Evolutionary conservation across 2,888 invertebrate genomes (phyloP), one percentile per base, ranked within the genome.

Genomic region (Diaphora mendica): DNA sequence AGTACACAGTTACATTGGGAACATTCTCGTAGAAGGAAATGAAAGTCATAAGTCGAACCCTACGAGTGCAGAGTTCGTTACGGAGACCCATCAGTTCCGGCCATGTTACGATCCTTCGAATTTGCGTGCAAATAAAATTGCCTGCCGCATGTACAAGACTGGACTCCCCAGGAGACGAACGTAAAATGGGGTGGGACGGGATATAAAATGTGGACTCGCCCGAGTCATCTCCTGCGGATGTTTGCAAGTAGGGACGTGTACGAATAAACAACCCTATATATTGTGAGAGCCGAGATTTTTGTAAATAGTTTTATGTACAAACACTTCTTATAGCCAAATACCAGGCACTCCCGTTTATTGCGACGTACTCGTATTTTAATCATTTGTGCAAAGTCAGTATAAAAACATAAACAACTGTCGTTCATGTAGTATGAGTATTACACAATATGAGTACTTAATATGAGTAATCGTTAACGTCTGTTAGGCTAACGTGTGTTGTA

Each of bases 51-150:
- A 91, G 91, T 91, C 87, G 87, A 83, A 84, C 84, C 87, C 84
- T 86, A 86, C 80, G 78, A 83, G 84, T 84, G 82, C 83, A 81
- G 88, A 90, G 88, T 92, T 91, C 89, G 90, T 91, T 90, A 91
- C 91, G 75, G 82, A 79, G 85, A 81, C 85, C 90, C 89, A 91
- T 91, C 89, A 88, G 87, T 87, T 89, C 86, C 88, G 87, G 85
- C 82, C 86, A 81, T 85, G 90, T 92, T 92, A 92, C 92, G 91
- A 91, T 87, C 88, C 86, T 89, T 90, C 90, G 92, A 91, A 93
- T 93, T 93, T 93, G 93, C 92, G 90, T 92, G 90, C 90, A 90
- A 91, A 93, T 92, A 92, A 93, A 93, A 93, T 90, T 87, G 90
- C 86, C 85, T 80, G 86, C 85, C 86, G 87, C 88, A 88, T 87